A percentile compares a stretch with the other conserved stretches of the same genome.
These are phyloP conservation scores for Ictalurus furcatus DNA, from an alignment of 2,113 vertebrate species.

Conservation along the genomic window DNA sequence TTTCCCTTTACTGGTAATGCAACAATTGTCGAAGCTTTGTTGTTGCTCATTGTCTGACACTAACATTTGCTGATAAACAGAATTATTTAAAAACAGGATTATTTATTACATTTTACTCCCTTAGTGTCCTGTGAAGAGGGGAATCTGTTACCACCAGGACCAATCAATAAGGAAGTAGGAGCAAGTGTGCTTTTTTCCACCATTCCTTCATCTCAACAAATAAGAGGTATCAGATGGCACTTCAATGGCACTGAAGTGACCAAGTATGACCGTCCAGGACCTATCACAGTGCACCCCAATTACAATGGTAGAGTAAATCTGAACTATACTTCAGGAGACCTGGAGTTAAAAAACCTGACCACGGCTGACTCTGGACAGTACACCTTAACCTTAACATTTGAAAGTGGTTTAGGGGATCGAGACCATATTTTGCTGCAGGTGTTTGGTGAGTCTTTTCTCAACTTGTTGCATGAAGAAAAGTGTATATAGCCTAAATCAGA, in stretches of 20 bases:
- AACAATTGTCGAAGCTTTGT: background rate
- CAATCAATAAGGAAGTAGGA: conserved; percentile 56
- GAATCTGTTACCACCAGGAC: conserved; percentile 54
- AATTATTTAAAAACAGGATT: background rate
- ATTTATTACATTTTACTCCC: background rate
- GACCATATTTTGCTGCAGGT: background rate
- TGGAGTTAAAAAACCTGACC: conserved; percentile 63
- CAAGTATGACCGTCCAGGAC: conserved; percentile 44
- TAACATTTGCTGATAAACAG: background rate
- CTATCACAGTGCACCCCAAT: background rate
- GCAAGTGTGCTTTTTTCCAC: conserved; percentile 55
- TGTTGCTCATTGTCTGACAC: background rate
- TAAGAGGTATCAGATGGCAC: conserved; percentile 61
- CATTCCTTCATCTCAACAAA: conserved; percentile 31
- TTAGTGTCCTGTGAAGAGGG: conserved; percentile 49
- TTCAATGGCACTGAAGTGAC: conserved; percentile 54
- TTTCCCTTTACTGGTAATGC: background rate
- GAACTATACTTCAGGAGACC: conserved; percentile 58
- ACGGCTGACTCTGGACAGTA: conserved; percentile 38
- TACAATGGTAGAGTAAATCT: conserved; percentile 56
- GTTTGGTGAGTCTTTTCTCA: conserved; percentile 15
- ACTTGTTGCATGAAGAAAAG: background rate
- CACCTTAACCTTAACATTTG: background rate
- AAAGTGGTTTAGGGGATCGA: background rate
- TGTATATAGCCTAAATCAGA: background rate